Conservation (phyloP, 1,140 invertebrate species). For the Drosophila simulans region DNA sequence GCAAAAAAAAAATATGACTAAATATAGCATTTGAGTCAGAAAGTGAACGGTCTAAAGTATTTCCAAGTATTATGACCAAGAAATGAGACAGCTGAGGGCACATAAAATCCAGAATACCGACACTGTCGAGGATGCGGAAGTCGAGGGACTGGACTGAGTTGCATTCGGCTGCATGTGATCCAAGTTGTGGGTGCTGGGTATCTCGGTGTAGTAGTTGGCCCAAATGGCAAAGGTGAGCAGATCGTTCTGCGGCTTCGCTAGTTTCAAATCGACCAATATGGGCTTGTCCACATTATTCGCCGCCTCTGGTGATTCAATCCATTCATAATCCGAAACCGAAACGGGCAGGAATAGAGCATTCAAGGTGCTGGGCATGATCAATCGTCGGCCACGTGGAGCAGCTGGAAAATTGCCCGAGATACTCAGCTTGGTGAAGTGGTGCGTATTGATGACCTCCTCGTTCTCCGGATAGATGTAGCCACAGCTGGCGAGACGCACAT, state of each 20-base stretch:
- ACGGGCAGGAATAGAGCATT: conserved; percentile 66
- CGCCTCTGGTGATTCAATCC: conserved; percentile 41
- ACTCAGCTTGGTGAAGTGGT: conserved; percentile 53
- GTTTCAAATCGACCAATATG: conserved; percentile 21
- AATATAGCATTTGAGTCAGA: neutral
- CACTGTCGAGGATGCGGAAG: neutral
- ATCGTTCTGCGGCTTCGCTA: conserved; percentile 53
- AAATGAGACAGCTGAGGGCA: neutral
- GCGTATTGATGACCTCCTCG: conserved; percentile 38
- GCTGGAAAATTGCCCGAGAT: conserved; percentile 56
- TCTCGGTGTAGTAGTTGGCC: conserved; percentile 67
- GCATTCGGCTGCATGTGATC: conserved; percentile 51
- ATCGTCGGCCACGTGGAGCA: conserved; percentile 51
- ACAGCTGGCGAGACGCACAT: conserved; percentile 64
- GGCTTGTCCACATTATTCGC: neutral
- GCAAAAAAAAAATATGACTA: neutral
- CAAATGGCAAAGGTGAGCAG: conserved; percentile 76
- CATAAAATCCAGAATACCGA: neutral
- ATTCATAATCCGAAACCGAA: conserved; percentile 45
- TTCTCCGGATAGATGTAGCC: conserved; percentile 53
- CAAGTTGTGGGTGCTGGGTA: conserved; percentile 58
- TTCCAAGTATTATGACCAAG: too few species aligned
- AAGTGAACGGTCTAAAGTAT: neutral
- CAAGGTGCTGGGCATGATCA: conserved; percentile 79
- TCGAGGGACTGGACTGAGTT: neutral